These are phyloP conservation scores for Drosophila simulans DNA, from an alignment of 1,140 invertebrate species.

Conservation along the genomic window DNA sequence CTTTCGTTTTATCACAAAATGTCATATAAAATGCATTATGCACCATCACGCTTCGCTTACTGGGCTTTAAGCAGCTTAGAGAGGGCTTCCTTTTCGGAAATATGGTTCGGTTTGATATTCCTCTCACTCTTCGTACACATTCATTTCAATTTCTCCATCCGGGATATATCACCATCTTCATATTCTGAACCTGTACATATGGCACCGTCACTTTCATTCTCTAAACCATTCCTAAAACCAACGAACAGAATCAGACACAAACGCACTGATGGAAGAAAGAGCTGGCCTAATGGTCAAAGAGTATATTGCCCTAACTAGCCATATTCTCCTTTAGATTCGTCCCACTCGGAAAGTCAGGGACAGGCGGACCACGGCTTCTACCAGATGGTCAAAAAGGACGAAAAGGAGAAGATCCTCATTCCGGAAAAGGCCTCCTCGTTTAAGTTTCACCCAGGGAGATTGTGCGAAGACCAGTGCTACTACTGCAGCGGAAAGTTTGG, in stretches of 20 bases:
- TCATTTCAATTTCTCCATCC: constrained; percentile 2
- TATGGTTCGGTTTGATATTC: constrained; percentile 11
- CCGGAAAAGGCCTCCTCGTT: constrained; percentile 94
- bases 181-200: constrained; percentile 31
- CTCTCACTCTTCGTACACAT: background rate
- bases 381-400: constrained; percentile 86
- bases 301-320: background rate
- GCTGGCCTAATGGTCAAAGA: background rate
- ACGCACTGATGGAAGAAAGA: background rate
- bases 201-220: constrained; percentile 20
- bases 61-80: background rate
- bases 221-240: background rate
- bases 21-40: background rate
- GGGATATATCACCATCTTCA: background rate
- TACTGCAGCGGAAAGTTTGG: constrained; percentile 94
- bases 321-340: constrained; percentile 58
- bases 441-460: constrained; percentile 91
- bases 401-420: constrained; percentile 89
- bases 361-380: constrained; percentile 60
- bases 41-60: background rate
- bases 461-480: constrained; percentile 92
- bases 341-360: constrained; percentile 73
- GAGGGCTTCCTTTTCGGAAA: too few relatives aligned
- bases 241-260: background rate
- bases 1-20: background rate